Base-by-base conservation (phyloP, 1,140 invertebrate species). In the Drosophila paulistorum region DNA sequence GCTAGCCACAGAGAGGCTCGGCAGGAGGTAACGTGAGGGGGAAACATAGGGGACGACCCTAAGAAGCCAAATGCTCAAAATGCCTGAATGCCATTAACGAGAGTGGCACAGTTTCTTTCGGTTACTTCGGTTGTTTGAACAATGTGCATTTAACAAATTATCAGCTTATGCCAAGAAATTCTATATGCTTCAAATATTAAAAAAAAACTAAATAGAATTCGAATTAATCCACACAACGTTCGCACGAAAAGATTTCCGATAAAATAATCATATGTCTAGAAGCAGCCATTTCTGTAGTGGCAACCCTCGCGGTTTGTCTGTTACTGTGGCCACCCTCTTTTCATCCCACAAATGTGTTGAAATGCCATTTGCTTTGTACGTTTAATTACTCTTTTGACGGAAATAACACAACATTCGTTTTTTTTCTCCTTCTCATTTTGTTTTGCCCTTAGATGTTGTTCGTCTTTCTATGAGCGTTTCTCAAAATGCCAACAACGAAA, bases 311-410 rank as follows among this genome's bases (percentile, higher is more conserved):
- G 57, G 30, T 61, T 76, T 33, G 48, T 63, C 55, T 58, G 37
- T n/a, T 20, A 30, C 42, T 42, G 1, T 48, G 58, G 13, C 13
- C 71, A 9, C n/a, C 70, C 10, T n/a, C 71, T 39, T 9, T 11
- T 17, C 41, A 11, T 13, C 20, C 41, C 64, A 61, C 11, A 30
- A 78, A 75, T 77, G 77, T 80, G 70, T 75, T 77, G 77, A 74
- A 89, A 89, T 80, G 74, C 79, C 80, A 68, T 75, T 79, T 78
- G 74, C 84, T 89, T 87, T 87, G 84, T 89, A 74, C 73, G 77
- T 87, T 84, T 87, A 87, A 87, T 87, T 87, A 89, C 84, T 87
- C 84, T 84, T 87, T 89, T 87, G 84, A 89, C 80, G 84, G 77
- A 87, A 87, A 87, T 84, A 89, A 84, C 84, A 89, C 80, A 87